Conservation (phyloP, 1,140 invertebrate genomes). For the Lycorma delicatula region DNA sequence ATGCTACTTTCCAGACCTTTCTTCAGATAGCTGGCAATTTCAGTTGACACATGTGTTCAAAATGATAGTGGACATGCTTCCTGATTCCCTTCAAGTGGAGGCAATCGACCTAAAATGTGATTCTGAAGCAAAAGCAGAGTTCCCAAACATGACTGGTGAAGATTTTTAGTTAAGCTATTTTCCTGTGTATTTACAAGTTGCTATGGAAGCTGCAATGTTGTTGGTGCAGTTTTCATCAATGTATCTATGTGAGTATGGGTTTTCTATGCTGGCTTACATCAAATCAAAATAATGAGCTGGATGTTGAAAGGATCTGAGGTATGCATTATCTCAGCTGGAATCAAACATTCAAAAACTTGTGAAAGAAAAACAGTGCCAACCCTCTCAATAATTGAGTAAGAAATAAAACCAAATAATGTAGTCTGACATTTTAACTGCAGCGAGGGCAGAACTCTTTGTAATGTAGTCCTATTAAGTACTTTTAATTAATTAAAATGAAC, state of each 20-base stretch:
- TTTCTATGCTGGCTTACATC: constrained; percentile 12
- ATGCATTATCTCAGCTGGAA: constrained; percentile 10
- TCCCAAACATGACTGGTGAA: background rate
- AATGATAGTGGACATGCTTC: constrained; percentile 3
- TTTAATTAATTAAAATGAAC: too few relatives aligned
- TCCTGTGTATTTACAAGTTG: constrained; percentile 11
- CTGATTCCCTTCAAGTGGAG: background rate
- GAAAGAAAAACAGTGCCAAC: constrained; percentile 12
- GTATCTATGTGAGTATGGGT: constrained; percentile 16
- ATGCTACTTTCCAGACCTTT: constrained; percentile 6
- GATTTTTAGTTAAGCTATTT: constrained; percentile 9
- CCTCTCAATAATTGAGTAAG: too few relatives aligned
- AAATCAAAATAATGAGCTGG: constrained; percentile 17
- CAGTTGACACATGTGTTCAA: background rate
- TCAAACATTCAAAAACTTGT: constrained; percentile 8
- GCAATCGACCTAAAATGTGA: background rate
- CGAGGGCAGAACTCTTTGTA: too few relatives aligned
- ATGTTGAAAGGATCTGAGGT: background rate
- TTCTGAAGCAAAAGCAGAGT: background rate
- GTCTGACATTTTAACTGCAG: too few relatives aligned
- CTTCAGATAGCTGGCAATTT: constrained; percentile 5
- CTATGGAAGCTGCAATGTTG: constrained; percentile 8
- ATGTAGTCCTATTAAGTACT: too few relatives aligned
- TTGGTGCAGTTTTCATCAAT: constrained; percentile 16
- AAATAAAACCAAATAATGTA: too few relatives aligned